Evolutionary conservation across 2,888 invertebrate species (phyloP).

Genomic region (Netelia melanura): DNA sequence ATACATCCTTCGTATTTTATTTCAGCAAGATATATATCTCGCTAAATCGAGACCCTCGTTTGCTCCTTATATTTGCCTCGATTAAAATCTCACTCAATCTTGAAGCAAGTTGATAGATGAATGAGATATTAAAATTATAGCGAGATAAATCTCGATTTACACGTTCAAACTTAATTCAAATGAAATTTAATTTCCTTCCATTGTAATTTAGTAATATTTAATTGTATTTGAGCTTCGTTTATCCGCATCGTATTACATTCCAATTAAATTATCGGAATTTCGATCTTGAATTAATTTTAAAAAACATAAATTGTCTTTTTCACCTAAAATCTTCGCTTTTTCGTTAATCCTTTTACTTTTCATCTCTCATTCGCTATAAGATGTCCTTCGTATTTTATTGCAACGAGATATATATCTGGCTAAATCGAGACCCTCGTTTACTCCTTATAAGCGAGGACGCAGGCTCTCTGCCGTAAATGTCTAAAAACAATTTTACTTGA

Average conservation of each 20-base stretch:
- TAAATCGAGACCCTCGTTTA: conserved; percentile 53
- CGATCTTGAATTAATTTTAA: too few species aligned
- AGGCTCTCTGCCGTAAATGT: conserved; percentile 60
- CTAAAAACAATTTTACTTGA: conserved; percentile 67
- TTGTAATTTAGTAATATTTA: not conserved
- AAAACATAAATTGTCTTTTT: not conserved
- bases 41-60: conserved; percentile 53
- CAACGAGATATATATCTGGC: conserved; percentile 20
- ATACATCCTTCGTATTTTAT: conserved; percentile 15
- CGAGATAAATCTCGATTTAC: too few species aligned
- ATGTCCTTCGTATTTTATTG: conserved; percentile 18
- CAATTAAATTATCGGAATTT: not conserved
- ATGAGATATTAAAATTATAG: not conserved
- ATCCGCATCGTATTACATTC: not conserved
- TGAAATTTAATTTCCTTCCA: too few species aligned
- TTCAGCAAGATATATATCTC: conserved; percentile 20
- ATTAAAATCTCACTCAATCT: not conserved
- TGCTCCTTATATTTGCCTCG: conserved; percentile 39
- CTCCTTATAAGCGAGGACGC: conserved; percentile 51
- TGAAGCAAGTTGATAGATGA: not conserved
- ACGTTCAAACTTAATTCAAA: too few species aligned
- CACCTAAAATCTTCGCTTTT: not conserved
- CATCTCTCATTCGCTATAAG: not conserved
- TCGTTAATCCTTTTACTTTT: conserved; percentile 10
- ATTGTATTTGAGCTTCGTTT: not conserved